phyloP scores from a whole-genome alignment of 2,113 vertebrate genomes.

The Tachuris rubrigastra region DNA sequence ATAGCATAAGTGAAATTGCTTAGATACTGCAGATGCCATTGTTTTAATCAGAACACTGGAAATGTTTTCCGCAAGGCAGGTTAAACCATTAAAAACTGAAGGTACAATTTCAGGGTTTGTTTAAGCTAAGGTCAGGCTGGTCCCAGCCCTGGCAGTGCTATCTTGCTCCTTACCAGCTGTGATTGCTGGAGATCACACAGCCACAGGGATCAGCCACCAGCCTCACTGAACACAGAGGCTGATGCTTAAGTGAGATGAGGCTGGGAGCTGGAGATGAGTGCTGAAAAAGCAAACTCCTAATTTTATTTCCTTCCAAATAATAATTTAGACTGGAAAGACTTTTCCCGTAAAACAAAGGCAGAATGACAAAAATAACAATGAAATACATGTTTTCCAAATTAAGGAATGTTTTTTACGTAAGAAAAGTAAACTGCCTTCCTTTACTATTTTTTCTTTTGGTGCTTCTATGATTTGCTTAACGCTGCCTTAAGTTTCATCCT shows the following conservation, averaged over 20 bases:
- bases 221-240: fast-evolving
- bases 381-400: background rate
- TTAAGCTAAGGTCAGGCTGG: background rate
- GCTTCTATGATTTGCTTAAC: background rate
- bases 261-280: background rate
- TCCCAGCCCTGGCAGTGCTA: fast-evolving
- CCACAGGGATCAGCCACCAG: fast-evolving
- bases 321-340: background rate
- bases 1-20: background rate
- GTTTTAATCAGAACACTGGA: background rate
- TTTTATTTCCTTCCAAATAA: background rate
- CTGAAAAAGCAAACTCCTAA: background rate
- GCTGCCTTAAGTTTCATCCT: background rate
- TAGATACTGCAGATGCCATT: background rate
- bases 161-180: background rate
- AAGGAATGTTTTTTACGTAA: background rate
- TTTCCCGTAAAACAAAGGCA: background rate
- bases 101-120: background rate
- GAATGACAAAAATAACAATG: background rate
- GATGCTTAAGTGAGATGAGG: background rate
- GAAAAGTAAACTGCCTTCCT: background rate
- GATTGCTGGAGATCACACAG: background rate
- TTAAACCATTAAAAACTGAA: background rate
- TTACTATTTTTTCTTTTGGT: background rate
- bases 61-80: background rate